Evolutionary conservation across 2,888 invertebrate genomes (phyloP).

Genomic region (Philopedon plagiatum): DNA sequence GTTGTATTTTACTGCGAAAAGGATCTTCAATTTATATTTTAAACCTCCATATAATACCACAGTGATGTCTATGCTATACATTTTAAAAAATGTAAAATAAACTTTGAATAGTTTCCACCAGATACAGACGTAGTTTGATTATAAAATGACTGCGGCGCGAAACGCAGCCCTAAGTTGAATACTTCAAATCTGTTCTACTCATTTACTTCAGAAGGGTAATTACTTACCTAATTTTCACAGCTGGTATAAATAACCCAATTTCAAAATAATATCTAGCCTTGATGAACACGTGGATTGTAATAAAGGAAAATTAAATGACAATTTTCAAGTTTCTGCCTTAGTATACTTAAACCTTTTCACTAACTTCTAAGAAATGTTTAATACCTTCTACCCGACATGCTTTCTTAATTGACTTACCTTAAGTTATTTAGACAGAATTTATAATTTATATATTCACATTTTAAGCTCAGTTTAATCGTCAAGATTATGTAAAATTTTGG

Average conservation of each 20-base stretch:
- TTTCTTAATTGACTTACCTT: conserved; percentile 35
- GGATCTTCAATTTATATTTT: too few species aligned
- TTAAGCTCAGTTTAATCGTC: background rate
- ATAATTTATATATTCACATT: conserved; percentile 28
- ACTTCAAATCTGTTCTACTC: background rate
- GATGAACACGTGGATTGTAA: conserved; percentile 23
- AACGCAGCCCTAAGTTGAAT: too few species aligned
- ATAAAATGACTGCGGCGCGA: too few species aligned
- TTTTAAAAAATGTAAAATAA: too few species aligned
- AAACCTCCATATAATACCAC: too few species aligned
- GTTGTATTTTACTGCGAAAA: too few species aligned
- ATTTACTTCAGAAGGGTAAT: background rate
- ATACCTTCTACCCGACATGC: conserved; percentile 9
- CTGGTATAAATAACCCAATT: conserved; percentile 6
- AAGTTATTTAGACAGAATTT: conserved; percentile 8
- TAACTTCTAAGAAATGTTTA: conserved; percentile 26
- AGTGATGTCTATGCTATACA: too few species aligned
- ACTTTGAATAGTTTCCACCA: too few species aligned
- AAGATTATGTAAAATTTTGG: background rate
- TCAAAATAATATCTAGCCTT: conserved; percentile 16
- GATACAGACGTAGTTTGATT: too few species aligned
- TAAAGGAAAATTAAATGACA: conserved; percentile 16
- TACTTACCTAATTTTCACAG: background rate
- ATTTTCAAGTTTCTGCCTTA: conserved; percentile 28
- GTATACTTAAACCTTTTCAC: conserved; percentile 26